These are phyloP conservation scores for Drosophila peninsularis DNA, from an alignment of 2,888 invertebrate species.

Conservation along the genomic window DNA sequence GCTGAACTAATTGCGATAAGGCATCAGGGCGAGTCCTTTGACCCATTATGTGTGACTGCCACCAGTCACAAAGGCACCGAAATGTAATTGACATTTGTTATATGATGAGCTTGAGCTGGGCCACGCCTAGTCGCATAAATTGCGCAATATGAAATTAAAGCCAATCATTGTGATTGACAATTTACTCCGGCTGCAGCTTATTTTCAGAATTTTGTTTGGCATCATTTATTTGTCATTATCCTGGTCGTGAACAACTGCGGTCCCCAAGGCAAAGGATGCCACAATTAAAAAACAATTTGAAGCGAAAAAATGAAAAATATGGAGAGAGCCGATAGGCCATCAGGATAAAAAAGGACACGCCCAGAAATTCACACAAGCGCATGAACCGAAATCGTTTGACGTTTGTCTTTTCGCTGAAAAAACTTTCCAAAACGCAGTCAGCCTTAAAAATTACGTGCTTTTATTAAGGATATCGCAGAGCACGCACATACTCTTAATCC, in stretches of 20 bases:
- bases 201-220: slow-evolving; percentile 7
- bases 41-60: slow-evolving; percentile 24
- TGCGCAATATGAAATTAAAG: slow-evolving; percentile 69
- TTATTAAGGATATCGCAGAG: slow-evolving; percentile 23
- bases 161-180: slow-evolving; percentile 60
- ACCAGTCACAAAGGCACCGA: slow-evolving; percentile 36
- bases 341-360: slow-evolving; percentile 9
- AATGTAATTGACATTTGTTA: slow-evolving; percentile 59
- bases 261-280: slow-evolving; percentile 35
- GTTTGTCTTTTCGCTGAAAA: slow-evolving; percentile 29
- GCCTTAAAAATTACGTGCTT: slow-evolving; percentile 29
- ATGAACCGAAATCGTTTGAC: slow-evolving; percentile 33
- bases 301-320: background rate
- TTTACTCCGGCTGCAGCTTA: background rate
- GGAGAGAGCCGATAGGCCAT: background rate
- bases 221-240: slow-evolving; percentile 66
- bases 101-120: slow-evolving; percentile 18
- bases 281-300: slow-evolving; percentile 68
- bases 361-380: slow-evolving; percentile 46
- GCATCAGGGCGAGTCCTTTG: slow-evolving; percentile 23
- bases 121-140: slow-evolving; percentile 38
- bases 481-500: slow-evolving; percentile 8
- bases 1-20: slow-evolving; percentile 29
- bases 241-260: slow-evolving; percentile 44
- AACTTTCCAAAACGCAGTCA: slow-evolving; percentile 4